Conservation (phyloP, 64 coral and sea anemone species). For the Catalaphyllia jardinei region DNA sequence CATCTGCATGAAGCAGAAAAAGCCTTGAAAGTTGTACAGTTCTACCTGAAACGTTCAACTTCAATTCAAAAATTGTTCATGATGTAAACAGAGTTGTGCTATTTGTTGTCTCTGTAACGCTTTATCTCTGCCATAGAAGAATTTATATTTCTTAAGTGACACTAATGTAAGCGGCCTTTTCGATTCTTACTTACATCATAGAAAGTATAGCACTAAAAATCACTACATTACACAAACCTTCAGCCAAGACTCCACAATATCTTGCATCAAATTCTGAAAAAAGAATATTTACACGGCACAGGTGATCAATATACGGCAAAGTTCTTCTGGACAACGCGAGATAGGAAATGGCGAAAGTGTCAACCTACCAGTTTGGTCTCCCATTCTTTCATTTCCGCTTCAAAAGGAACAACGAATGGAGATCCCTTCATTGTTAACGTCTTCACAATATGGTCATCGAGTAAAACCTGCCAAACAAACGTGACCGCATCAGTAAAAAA, state of each 20-base stretch:
- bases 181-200: too few species aligned
- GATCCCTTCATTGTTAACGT: constrained; percentile 97
- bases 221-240: constrained; percentile 52
- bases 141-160: too few species aligned
- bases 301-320: not conserved
- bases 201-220: not conserved
- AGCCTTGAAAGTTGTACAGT: too few species aligned
- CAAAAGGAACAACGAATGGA: constrained; percentile 96
- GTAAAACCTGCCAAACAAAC: constrained; percentile 61
- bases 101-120: too few species aligned
- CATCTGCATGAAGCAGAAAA: too few species aligned
- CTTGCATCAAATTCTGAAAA: constrained; percentile 93
- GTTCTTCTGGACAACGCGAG: not conserved
- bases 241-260: constrained; percentile 95
- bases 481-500: not conserved
- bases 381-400: constrained; percentile 89
- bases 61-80: not conserved
- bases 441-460: constrained; percentile 96
- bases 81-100: not conserved
- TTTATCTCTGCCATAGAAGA: too few species aligned
- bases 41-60: not conserved
- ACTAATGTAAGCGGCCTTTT: too few species aligned
- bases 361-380: constrained; percentile 80
- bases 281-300: not conserved
- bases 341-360: not conserved